Base-by-base conservation (phyloP, 2,797 vertebrate species). In the Sebastolobus altivelis region DNA sequence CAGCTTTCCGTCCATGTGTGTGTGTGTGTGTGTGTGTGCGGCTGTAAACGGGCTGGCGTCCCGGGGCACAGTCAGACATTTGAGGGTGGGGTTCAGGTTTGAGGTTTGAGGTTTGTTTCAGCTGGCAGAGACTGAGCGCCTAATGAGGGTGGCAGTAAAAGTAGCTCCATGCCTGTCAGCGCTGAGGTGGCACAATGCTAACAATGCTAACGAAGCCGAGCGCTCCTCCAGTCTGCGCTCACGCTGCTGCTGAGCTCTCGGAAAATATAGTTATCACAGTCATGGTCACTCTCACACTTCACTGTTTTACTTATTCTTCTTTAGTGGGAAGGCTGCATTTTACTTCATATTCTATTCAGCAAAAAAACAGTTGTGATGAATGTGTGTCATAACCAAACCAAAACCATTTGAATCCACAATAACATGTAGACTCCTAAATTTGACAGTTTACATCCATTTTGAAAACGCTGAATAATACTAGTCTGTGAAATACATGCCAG, bases 111-210 rank as follows among this genome's bases (percentile, higher is more conserved):
- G 88, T 84, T 59, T 18, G 8, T 69, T 77, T 81, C 7, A 56
- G 78, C 80, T 87, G 89, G 87, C 89, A 89, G 76, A 68, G 63
- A 66, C 62, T 18, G 52, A 40, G 66, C 14, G 66, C 27, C 80
- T 93, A 94, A 93, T 82, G 88, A 92, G 87, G 84, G 35, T 67
- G 80, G 88, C 82, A 84, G 87, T 92, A 91, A 92, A 94, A 90
- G 82, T 33, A 86, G 82, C 80, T 87, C 77, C 3, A 6, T 46
- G 82, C 69, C 80, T 79, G 82, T 93, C 91, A 92, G 89, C 74
- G 69, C 92, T 93, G 91, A 94, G 90, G 85, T 89, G 82, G 92
- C 90, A 91, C 78, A 62, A 76, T 54, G 76, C 78, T 90, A 84
- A 92, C 75, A 67, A 76, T 62, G 76, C 78, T 90, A 85, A 92